Percentiles rank a stretch among this genome's conserved stretches.
Evolutionary conservation across 2,113 vertebrate species (phyloP).

Genomic region (Pangasianodon gigas): DNA sequence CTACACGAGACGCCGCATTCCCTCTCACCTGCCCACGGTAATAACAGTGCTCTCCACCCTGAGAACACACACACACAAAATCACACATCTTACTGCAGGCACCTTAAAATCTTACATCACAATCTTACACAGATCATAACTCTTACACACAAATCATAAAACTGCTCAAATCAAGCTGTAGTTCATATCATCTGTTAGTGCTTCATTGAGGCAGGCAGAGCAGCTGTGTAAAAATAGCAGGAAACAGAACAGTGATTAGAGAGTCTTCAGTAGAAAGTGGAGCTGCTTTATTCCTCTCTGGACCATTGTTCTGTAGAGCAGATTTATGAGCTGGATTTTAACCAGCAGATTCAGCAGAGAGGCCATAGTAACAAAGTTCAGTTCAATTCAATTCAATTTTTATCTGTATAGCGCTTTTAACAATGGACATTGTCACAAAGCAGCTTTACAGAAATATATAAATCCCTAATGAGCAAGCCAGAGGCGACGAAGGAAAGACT

Average conservation of each 20-base stretch:
- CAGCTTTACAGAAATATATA: too few relatives aligned
- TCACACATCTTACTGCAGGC: neutral
- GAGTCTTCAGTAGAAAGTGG: neutral
- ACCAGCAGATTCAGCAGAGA: neutral
- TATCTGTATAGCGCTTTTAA: too few relatives aligned
- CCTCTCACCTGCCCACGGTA: slow-evolving; percentile 92
- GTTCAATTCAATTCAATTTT: too few relatives aligned
- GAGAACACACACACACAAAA: slow-evolving; percentile 46
- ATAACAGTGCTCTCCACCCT: slow-evolving; percentile 98
- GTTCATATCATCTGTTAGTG: neutral
- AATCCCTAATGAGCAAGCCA: too few relatives aligned
- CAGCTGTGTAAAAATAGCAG: neutral
- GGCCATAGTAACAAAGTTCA: neutral
- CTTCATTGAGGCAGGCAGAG: neutral
- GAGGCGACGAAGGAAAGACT: too few relatives aligned
- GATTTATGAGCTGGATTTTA: neutral
- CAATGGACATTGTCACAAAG: too few relatives aligned
- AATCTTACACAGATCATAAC: neutral
- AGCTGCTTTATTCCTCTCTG: neutral
- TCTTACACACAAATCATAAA: neutral
- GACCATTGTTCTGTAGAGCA: slow-evolving; percentile 1
- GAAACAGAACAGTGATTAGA: neutral
- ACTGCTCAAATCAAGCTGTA: neutral
- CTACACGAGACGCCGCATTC: slow-evolving; percentile 80
- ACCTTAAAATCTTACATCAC: neutral